Conservation (phyloP, 1,140 invertebrate genomes). For the Leptopilina clavipes region DNA sequence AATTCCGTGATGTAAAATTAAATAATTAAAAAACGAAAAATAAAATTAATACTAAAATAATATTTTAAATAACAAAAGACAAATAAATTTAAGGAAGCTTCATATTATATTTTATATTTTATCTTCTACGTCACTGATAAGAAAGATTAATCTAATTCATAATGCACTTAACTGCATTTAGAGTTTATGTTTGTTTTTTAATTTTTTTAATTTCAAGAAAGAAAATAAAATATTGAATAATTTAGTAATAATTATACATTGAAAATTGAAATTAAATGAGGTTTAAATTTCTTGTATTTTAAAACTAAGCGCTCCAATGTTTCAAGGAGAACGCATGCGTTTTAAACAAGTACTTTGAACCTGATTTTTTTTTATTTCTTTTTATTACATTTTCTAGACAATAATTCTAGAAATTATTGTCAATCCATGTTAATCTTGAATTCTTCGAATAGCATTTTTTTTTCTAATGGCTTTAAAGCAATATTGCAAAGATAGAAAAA, state of each 20-base stretch:
- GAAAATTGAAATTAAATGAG: too few relatives aligned
- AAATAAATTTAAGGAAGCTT: background rate
- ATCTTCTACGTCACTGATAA: constrained; percentile 10
- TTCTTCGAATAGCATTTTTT: background rate
- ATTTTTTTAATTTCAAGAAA: background rate
- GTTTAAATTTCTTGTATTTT: background rate
- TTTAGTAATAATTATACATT: too few relatives aligned
- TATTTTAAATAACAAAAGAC: background rate
- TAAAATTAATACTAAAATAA: background rate
- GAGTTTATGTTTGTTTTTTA: background rate
- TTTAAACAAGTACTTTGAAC: background rate
- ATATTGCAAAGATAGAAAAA: background rate
- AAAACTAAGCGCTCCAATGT: background rate
- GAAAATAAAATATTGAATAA: background rate
- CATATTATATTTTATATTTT: background rate
- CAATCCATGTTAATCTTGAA: background rate
- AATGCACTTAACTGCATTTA: background rate
- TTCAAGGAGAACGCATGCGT: background rate
- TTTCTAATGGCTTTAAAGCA: background rate
- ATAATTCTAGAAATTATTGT: constrained; percentile 2
- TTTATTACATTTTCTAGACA: background rate
- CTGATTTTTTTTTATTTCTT: background rate
- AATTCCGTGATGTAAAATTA: background rate
- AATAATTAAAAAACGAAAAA: background rate
- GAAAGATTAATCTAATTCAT: background rate